Percentiles rank a stretch among this genome's conserved stretches.
Conservation (phyloP, 2,888 invertebrate species). For the Carpatolechia fugitivella region DNA sequence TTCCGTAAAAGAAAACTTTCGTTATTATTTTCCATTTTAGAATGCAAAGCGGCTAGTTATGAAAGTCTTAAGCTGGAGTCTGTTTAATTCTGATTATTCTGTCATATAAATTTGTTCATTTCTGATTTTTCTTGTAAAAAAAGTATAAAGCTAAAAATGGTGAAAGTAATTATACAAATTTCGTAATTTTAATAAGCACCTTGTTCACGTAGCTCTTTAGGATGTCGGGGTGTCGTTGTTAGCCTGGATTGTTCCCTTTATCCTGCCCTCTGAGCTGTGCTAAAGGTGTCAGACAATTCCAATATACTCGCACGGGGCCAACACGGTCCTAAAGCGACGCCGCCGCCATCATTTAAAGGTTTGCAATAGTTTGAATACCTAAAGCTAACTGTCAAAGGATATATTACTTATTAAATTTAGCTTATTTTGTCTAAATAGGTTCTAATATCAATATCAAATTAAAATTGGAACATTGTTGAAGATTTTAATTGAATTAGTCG, state of each 20-base stretch:
- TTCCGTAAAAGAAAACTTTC: slow-evolving; percentile 57
- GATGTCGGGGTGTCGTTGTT: no score
- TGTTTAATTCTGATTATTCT: slow-evolving; percentile 8
- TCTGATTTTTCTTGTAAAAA: not conserved
- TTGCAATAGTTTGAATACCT: no score
- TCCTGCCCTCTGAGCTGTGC: not conserved
- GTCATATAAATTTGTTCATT: not conserved
- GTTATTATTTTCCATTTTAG: slow-evolving; percentile 50
- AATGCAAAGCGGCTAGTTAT: slow-evolving; percentile 36
- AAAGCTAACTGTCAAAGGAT: not conserved
- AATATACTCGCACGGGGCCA: not conserved
- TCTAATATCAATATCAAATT: no score
- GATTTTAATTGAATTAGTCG: not conserved
- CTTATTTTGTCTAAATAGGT: no score
- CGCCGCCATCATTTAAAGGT: no score
- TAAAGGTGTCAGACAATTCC: not conserved
- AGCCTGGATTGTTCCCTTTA: no score
- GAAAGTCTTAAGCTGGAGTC: slow-evolving; percentile 27
- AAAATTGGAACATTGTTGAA: not conserved
- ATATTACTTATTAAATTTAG: no score
- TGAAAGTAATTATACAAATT: no score
- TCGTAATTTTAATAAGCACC: no score
- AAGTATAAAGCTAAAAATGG: no score
- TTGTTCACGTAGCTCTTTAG: no score
- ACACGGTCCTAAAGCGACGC: no score